Conservation (phyloP, 2,113 vertebrate genomes). For the Alectura lathami region DNA sequence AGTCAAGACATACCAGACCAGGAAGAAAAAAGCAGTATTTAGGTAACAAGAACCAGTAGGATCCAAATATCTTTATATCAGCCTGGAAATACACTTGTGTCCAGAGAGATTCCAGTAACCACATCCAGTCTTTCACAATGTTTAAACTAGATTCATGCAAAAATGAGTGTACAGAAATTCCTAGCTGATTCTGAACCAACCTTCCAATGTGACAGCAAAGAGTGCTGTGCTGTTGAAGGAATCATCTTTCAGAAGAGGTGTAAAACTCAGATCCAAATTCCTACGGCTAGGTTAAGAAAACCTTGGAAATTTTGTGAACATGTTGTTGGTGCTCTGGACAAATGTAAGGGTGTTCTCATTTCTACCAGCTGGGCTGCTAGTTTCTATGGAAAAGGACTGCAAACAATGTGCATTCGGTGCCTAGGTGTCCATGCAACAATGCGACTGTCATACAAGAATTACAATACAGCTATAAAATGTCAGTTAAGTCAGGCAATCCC, state of each 20-base stretch:
- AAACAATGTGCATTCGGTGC: background rate
- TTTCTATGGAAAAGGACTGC: background rate
- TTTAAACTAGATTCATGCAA: background rate
- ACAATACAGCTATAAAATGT: background rate
- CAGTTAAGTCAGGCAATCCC: background rate
- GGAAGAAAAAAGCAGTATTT: background rate
- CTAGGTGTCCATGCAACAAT: background rate
- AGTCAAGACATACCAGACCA: background rate
- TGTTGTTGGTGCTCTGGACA: background rate
- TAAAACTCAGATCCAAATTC: background rate
- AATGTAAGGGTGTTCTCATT: background rate
- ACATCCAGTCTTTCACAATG: background rate
- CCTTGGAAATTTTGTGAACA: background rate
- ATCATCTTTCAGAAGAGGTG: background rate
- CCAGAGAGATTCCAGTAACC: background rate
- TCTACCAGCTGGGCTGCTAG: background rate
- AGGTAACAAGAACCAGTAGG: background rate
- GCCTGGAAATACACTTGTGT: background rate
- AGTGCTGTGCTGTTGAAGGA: background rate
- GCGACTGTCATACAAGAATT: background rate
- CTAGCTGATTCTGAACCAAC: background rate
- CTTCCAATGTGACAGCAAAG: background rate
- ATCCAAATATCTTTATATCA: background rate
- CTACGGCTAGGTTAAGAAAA: background rate
- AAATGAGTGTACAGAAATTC: background rate